Conservation (phyloP, 2,113 vertebrate species). For the Syngnathus scovelli region DNA sequence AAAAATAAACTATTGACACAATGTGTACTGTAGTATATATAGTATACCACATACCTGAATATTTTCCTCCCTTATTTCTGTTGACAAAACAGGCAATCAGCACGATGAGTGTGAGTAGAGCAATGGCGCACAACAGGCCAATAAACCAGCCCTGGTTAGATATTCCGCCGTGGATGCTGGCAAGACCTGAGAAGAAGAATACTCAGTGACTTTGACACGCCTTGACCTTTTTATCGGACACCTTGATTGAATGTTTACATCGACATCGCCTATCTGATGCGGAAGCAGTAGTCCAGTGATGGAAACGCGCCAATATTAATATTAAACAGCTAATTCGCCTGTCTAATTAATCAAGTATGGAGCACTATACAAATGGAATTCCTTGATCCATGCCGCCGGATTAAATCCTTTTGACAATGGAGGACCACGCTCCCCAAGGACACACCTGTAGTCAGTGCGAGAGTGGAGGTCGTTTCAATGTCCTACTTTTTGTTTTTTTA, state of each 20-base stretch:
- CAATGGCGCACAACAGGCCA: conserved; percentile 92
- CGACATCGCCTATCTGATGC: conserved; percentile 48
- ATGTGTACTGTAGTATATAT: neutral
- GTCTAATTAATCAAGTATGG: conserved; percentile 70
- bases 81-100: conserved; percentile 91
- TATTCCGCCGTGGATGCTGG: conserved; percentile 82
- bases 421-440: conserved; percentile 43
- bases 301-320: conserved; percentile 61
- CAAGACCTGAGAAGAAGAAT: conserved; percentile 74
- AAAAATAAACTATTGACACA: too few species aligned
- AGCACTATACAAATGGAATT: conserved; percentile 65
- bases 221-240: conserved; percentile 56
- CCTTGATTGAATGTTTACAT: conserved; percentile 64
- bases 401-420: conserved; percentile 40
- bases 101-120: conserved; percentile 85
- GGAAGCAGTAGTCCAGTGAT: conserved; percentile 25
- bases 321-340: conserved; percentile 70
- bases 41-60: conserved; percentile 79
- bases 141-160: conserved; percentile 96
- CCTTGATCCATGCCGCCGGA: conserved; percentile 36
- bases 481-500: neutral
- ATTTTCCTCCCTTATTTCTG: conserved; percentile 95
- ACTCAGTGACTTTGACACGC: conserved; percentile 56
- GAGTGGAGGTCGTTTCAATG: neutral
- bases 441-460: neutral